Evolutionary conservation across 2,113 vertebrate genomes (phyloP).

Genomic region (Pomatorhinus ruficollis): DNA sequence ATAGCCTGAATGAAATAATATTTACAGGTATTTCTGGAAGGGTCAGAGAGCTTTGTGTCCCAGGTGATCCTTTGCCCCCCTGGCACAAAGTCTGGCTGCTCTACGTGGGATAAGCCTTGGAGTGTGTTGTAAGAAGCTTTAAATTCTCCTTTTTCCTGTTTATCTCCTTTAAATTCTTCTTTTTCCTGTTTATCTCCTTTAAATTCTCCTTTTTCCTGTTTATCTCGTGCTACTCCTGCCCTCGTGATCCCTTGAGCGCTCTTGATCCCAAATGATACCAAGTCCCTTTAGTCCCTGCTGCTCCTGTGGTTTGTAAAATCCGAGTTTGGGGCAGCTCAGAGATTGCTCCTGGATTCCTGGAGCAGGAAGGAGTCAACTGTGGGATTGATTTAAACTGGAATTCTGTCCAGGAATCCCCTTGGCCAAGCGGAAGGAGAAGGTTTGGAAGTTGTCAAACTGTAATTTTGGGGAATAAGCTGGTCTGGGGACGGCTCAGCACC

Average conservation of each 20-base stretch:
- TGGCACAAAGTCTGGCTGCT: neutral
- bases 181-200: neutral
- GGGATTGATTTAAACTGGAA: neutral
- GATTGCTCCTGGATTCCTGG: neutral
- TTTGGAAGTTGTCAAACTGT: conserved; percentile 27
- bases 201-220: neutral
- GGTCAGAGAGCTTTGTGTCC: neutral
- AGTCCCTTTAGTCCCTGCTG: neutral
- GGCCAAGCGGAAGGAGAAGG: neutral
- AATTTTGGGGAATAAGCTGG: conserved; percentile 23
- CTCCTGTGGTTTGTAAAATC: neutral
- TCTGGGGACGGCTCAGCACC: conserved; percentile 21
- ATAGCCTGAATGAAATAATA: neutral
- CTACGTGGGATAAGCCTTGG: neutral
- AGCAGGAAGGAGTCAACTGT: neutral
- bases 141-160: neutral
- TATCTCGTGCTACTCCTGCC: neutral
- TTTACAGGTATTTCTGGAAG: neutral
- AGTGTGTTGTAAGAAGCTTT: neutral
- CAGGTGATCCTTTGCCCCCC: neutral
- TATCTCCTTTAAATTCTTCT: neutral
- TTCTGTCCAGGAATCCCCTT: neutral
- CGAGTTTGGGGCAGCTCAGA: neutral
- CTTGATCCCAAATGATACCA: fast-evolving
- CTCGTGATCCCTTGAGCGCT: neutral